These are phyloP conservation scores for Lymantria dispar DNA, from an alignment of 2,888 invertebrate species.

Conservation along the genomic window DNA sequence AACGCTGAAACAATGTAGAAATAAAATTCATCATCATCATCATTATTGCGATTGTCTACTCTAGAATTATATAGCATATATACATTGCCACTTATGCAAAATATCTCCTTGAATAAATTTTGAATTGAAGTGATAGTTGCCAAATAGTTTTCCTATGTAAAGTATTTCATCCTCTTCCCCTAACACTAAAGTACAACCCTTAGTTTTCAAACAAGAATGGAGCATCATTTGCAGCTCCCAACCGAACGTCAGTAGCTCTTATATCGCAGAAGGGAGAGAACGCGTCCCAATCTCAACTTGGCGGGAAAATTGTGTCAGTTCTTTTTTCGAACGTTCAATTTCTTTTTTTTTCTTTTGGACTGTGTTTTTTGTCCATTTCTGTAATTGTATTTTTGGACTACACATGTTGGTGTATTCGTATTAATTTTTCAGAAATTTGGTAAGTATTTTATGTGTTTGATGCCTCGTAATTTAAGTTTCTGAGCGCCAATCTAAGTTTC, in stretches of 20 bases:
- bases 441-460: slow-evolving; percentile 17
- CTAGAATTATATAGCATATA: background rate
- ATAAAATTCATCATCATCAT: too few relatives aligned
- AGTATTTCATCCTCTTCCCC: slow-evolving; percentile 19
- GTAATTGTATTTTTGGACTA: slow-evolving; percentile 13
- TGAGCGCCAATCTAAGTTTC: slow-evolving; percentile 30
- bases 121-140: slow-evolving; percentile 1
- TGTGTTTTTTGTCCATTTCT: slow-evolving; percentile 14
- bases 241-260: slow-evolving; percentile 52
- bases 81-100: background rate
- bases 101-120: background rate
- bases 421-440: slow-evolving; percentile 16
- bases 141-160: slow-evolving; percentile 9
- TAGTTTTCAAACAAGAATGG: slow-evolving; percentile 49
- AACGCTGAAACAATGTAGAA: too few relatives aligned
- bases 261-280: slow-evolving; percentile 37
- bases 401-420: slow-evolving; percentile 8
- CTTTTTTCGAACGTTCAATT: slow-evolving; percentile 40
- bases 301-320: slow-evolving; percentile 55
- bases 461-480: slow-evolving; percentile 27
- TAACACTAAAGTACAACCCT: slow-evolving; percentile 31
- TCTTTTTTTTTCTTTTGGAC: slow-evolving; percentile 15
- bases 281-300: slow-evolving; percentile 31
- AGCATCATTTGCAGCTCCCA: slow-evolving; percentile 56
- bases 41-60: too few relatives aligned